Base-by-base conservation (phyloP, 2,113 vertebrate genomes). In the Morone chrysops region DNA sequence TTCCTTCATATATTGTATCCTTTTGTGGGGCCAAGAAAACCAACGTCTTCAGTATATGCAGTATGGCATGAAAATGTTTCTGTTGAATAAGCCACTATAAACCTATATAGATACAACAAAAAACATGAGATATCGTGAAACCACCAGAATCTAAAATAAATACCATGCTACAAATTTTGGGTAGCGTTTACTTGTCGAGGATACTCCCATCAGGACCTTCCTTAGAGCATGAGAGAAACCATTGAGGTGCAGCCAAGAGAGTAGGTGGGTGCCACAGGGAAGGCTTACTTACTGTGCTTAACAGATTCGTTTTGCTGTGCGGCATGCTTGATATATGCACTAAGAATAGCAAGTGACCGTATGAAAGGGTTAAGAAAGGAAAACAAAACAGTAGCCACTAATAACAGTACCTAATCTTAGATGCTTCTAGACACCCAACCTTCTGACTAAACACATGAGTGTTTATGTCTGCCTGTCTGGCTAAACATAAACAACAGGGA, bases 161-260 rank as follows among this genome's bases (percentile, higher is more conserved):
- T 31, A 31, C 31, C 31, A 31, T 31, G 31, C 31, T 31, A 4
- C 31, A 31, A 31, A 0, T 31, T 31, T 31, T 31, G 2, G 31
- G 2, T 31, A 73, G 41, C 78, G 63, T 59, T 68, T 66, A 56
- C 54, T 67, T 69, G 70, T 25, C 25, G 25, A 70, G 17, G 43
- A 86, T 22, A 79, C 68, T 62, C 41, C 69, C 50, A 66, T 45
- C 5, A 54, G 51, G 36, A 31, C 47, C 45, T 47, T 76, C 14
- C 50, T 81, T n/a, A 47, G 20, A 68, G 62, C 20, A 7, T 51
- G 25, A 71, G 43, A 31, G 60, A 48, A 71, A 53, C 25, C 7
- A 60, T 6, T 56, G 78, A 76, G 54, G 59, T 45, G 50, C 45
- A 61, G 69, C 60, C 45, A 62, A 80, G 47, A 79, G 48, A 43